Base-by-base conservation (phyloP, 2,888 invertebrate species). In the Caenorhabditis sp. region DNA sequence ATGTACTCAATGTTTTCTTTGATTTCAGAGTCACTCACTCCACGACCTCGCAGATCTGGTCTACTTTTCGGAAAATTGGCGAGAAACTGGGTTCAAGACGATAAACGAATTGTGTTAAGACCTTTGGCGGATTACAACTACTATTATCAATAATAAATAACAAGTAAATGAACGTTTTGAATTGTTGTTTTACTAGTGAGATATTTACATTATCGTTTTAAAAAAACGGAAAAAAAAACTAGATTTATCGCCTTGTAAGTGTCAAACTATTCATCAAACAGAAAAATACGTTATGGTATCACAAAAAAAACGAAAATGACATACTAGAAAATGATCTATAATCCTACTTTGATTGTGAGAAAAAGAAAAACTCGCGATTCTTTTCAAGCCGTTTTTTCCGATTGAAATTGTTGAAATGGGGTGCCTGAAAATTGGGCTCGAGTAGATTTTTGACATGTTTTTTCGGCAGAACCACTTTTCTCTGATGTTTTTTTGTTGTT, bases 61-160 rank as follows among this genome's bases (percentile, higher is more conserved):
- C 57, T 74, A 50, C 54, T 74, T n/a, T 74, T 74, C 55, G 69
- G 69, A 27, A 74, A 74, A 57, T 23, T 74, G 62, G 73, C 73
- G 3, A 36, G 73, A 12, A 66, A 63, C 14, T 74, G 73, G 73
- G 69, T 55, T 12, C 53, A 66, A 26, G 68, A 73, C 55, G 73
- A 74, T 53, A 74, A 74, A 27, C 49, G 73, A 26, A 57, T 69
- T 37, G 73, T 74, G 8, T 31, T 74, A 23, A 63, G 67, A 26
- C 71, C 71, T 3, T 59, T 72, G 1, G 61, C 63, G 14, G 71
- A 72, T 21, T 67, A 72, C 24, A 64, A 62, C 31, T 61, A 61
- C 21, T 64, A 65, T 53, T 61, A 60, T n/a, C 31, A 6, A 6
- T 31, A 6, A 6, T 31, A 4, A 31, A 4, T 31, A 26, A 57